Percentiles rank a stretch among this genome's conserved stretches.
Evolutionary conservation across 2,113 vertebrate genomes (phyloP).

Genomic region (Girardinichthys multiradiatus): DNA sequence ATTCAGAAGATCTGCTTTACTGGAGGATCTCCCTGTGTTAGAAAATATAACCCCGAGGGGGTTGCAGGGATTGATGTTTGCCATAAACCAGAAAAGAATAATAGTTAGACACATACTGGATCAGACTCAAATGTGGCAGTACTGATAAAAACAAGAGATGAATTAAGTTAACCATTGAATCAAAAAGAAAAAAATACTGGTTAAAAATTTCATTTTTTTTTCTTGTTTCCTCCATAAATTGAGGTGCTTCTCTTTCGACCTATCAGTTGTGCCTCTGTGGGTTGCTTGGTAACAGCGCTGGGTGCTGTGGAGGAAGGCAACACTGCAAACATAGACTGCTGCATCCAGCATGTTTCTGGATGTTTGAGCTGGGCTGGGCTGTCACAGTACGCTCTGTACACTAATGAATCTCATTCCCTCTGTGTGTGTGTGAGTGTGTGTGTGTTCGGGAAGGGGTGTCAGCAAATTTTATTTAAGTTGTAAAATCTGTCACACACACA

Average conservation of each 20-base stretch:
- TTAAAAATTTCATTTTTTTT: neutral
- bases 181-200: neutral
- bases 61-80: neutral
- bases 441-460: too few relatives aligned
- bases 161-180: neutral
- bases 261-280: slow-evolving; percentile 69
- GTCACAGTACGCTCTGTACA: slow-evolving; percentile 34
- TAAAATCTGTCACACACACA: neutral
- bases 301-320: slow-evolving; percentile 69
- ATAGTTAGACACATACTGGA: neutral
- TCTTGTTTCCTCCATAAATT: slow-evolving; percentile 25
- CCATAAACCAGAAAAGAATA: neutral
- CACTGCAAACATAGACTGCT: slow-evolving; percentile 69
- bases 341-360: slow-evolving; percentile 70
- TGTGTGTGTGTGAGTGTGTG: too few relatives aligned
- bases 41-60: neutral
- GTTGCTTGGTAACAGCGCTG: slow-evolving; percentile 77
- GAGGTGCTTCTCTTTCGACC: slow-evolving; percentile 46
- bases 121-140: neutral
- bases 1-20: too few relatives aligned
- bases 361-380: slow-evolving; percentile 59
- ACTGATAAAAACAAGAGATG: neutral
- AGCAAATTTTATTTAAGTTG: slow-evolving; percentile 1
- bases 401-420: slow-evolving; percentile 38
- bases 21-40: too few relatives aligned